These are phyloP conservation scores for Cheilosia urbana DNA, from an alignment of 2,888 invertebrate genomes.

Conservation along the genomic window DNA sequence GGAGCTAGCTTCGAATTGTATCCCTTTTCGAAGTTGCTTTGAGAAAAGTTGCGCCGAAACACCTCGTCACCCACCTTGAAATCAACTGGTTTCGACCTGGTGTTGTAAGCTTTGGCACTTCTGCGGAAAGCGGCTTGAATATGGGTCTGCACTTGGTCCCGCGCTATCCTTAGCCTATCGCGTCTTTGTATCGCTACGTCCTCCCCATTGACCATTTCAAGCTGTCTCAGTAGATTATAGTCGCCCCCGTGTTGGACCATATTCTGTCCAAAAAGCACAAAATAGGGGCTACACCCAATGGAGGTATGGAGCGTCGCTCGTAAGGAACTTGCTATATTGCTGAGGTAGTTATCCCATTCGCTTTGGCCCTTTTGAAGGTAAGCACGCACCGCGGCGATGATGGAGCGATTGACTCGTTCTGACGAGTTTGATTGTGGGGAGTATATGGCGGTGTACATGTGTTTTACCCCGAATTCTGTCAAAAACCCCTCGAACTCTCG, in stretches of 20 bases:
- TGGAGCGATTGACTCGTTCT: constrained; percentile 58
- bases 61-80: constrained; percentile 39
- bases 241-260: constrained; percentile 25
- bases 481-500: constrained; percentile 45
- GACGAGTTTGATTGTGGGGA: constrained; percentile 61
- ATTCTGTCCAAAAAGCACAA: constrained; percentile 60
- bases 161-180: not conserved
- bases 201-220: constrained; percentile 7
- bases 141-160: constrained; percentile 1
- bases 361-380: constrained; percentile 53
- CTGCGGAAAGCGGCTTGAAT: constrained; percentile 15
- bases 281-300: constrained; percentile 52
- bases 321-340: constrained; percentile 22
- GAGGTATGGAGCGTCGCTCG: constrained; percentile 35
- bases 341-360: constrained; percentile 62
- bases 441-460: constrained; percentile 51
- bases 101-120: constrained; percentile 31
- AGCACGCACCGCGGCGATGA: constrained; percentile 48
- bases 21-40: constrained; percentile 32
- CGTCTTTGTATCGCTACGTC: not conserved
- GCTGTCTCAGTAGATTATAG: constrained; percentile 11
- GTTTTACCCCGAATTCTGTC: constrained; percentile 35
- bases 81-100: constrained; percentile 4
- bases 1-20: constrained; percentile 53
- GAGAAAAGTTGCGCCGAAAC: constrained; percentile 46